A percentile compares a stretch with the other conserved stretches of the same genome.
These are phyloP conservation scores for Baryphthengus martii DNA, from an alignment of 2,113 vertebrate genomes.

Conservation along the genomic window DNA sequence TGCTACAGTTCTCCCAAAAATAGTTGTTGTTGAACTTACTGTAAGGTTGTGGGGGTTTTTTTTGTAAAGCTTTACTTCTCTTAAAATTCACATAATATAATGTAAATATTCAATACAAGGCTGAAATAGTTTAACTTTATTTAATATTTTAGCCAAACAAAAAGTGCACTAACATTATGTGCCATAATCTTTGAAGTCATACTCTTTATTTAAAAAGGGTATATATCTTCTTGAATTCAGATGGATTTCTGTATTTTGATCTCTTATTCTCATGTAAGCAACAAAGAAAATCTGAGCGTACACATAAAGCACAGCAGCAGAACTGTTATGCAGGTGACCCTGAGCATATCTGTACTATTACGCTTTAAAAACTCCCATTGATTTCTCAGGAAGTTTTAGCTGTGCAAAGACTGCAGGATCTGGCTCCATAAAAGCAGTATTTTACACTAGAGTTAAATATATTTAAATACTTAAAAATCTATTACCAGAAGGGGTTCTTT, in stretches of 20 bases:
- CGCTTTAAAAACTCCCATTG: background rate
- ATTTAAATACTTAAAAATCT: background rate
- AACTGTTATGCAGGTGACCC: background rate
- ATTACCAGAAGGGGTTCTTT: background rate
- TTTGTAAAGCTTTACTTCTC: background rate
- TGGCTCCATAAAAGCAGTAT: constrained; percentile 35
- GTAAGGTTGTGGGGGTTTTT: background rate
- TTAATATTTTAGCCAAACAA: background rate
- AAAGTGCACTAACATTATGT: background rate
- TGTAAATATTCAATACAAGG: background rate
- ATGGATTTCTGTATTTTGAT: background rate
- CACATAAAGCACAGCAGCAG: background rate
- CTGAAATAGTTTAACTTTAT: background rate
- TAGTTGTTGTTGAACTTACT: background rate
- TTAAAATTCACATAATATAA: background rate
- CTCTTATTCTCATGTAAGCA: background rate
- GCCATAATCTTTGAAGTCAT: background rate
- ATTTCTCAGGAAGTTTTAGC: background rate
- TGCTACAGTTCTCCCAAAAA: background rate
- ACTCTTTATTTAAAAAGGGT: background rate
- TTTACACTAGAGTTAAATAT: background rate
- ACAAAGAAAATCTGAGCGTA: background rate
- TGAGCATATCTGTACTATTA: background rate
- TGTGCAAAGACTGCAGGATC: constrained; percentile 30
- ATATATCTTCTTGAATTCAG: background rate